Base-by-base conservation (phyloP, 2,888 invertebrate genomes). In the Dryomyza anilis region DNA sequence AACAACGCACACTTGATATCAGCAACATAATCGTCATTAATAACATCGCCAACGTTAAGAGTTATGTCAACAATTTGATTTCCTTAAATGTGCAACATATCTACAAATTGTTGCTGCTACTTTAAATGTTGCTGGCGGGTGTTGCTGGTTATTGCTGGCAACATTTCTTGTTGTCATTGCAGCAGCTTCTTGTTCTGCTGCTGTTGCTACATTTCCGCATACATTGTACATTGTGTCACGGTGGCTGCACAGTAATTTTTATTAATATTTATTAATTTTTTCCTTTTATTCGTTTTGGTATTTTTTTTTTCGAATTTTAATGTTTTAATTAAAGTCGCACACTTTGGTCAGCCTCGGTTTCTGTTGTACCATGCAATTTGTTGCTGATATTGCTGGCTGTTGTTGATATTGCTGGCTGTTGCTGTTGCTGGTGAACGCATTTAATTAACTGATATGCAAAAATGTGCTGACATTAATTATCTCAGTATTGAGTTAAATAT, bases 171-270 rank as follows among this genome's bases (percentile, higher is more conserved):
- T n/a, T n/a, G n/a, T n/a, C n/a, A n/a, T n/a, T n/a, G n/a, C n/a
- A n/a, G n/a, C n/a, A n/a, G n/a, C n/a, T n/a, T n/a, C n/a, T n/a
- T n/a, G n/a, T 8, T 39, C 21, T 39, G 8, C n/a, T 19, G 19
- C 30, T 48, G 52, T 43, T 52, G 61, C 61, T 39, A 52, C 61
- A 53, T 53, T 61, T 61, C 61, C 61, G 61, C 61, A 61, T 61
- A 29, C 43, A 39, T 53, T 58, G n/a, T n/a, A n/a, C 58, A 58
- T 58, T 58, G 58, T 30, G 46, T 58, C 46, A 27, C 64, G 56
- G 56, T 58, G 21, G 14, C 57, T 70, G 60, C 64, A 69, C 72
- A 71, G 71, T 70, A 16, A 27, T 27, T 36, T 57, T 45, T 67
- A 63, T 66, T 67, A 71, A 66, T 65, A 71, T 30, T 62, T 50